These are phyloP conservation scores for Meta bourneti DNA, from an alignment of 2,888 invertebrate species.

Conservation along the genomic window DNA sequence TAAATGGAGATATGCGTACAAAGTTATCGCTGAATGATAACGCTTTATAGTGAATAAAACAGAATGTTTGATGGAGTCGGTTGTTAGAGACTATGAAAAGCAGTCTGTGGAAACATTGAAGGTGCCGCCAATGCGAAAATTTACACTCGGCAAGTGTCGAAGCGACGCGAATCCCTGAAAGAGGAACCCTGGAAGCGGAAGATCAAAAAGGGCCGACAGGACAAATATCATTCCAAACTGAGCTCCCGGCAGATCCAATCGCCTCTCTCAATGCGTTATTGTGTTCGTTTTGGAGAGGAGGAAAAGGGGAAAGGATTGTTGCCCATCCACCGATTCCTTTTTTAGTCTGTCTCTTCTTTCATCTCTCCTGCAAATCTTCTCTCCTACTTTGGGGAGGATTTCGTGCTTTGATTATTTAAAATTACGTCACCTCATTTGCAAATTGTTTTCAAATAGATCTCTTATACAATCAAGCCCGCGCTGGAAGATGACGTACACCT, in stretches of 20 bases:
- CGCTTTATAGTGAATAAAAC: conserved; percentile 58
- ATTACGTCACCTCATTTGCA: conserved; percentile 45
- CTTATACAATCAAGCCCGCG: conserved; percentile 25
- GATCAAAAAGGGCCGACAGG: conserved; percentile 72
- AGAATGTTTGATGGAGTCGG: conserved; percentile 65
- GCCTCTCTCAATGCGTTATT: conserved; percentile 69
- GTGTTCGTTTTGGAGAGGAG: conserved; percentile 72
- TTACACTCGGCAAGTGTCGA: conserved; percentile 67
- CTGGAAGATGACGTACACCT: neutral
- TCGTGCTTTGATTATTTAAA: conserved; percentile 19
- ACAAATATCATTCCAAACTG: conserved; percentile 72
- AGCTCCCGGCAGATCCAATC: conserved; percentile 64
- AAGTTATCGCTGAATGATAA: conserved; percentile 64
- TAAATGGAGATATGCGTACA: conserved; percentile 70
- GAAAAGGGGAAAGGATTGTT: conserved; percentile 72
- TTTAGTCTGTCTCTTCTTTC: conserved; percentile 5
- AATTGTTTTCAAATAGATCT: conserved; percentile 58
- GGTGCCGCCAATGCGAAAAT: conserved; percentile 58
- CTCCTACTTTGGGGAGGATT: conserved; percentile 24
- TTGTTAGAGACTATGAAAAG: conserved; percentile 71
- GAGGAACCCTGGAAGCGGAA: conserved; percentile 56
- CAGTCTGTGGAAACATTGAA: conserved; percentile 61
- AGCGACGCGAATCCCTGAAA: conserved; percentile 60
- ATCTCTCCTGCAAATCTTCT: conserved; percentile 21
- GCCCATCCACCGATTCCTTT: conserved; percentile 41